Conservation (phyloP, 2,888 invertebrate genomes). For the Aleiodes testaceus region DNA sequence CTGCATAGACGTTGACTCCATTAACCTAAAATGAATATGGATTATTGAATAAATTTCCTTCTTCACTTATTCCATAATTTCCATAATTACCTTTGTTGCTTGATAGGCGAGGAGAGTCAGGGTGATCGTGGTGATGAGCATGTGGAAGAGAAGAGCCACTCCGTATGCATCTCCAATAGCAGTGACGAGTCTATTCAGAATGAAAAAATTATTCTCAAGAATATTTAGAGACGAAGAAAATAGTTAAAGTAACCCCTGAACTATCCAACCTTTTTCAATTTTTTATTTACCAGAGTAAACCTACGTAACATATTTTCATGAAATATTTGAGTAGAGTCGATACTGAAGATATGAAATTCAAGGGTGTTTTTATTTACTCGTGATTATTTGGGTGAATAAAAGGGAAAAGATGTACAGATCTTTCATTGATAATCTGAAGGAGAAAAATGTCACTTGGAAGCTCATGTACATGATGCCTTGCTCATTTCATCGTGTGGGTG, state of each 20-base stretch:
- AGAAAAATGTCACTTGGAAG: no score
- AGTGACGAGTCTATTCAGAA: constrained; percentile 80
- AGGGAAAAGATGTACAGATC: no score
- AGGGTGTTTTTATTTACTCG: neutral
- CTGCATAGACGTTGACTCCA: constrained; percentile 84
- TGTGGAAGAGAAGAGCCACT: constrained; percentile 86
- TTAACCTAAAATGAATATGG: constrained; percentile 76
- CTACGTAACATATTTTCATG: constrained; percentile 5
- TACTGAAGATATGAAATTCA: neutral
- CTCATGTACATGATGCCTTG: no score
- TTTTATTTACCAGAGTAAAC: neutral
- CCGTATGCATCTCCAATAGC: constrained; percentile 90
- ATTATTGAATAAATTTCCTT: neutral
- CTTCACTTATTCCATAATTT: neutral
- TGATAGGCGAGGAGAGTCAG: constrained; percentile 89
- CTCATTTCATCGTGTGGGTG: no score
- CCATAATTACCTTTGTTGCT: constrained; percentile 82
- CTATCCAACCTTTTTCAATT: neutral
- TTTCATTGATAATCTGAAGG: no score
- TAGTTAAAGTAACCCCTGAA: neutral
- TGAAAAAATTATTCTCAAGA: neutral
- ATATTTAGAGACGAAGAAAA: neutral
- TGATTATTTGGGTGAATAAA: constrained; percentile 1
- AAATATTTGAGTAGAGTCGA: constrained; percentile 12
- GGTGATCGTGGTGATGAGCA: constrained; percentile 89